These are phyloP conservation scores for Dicrurus megarhynchus DNA, from an alignment of 2,113 vertebrate genomes.

Conservation along the genomic window DNA sequence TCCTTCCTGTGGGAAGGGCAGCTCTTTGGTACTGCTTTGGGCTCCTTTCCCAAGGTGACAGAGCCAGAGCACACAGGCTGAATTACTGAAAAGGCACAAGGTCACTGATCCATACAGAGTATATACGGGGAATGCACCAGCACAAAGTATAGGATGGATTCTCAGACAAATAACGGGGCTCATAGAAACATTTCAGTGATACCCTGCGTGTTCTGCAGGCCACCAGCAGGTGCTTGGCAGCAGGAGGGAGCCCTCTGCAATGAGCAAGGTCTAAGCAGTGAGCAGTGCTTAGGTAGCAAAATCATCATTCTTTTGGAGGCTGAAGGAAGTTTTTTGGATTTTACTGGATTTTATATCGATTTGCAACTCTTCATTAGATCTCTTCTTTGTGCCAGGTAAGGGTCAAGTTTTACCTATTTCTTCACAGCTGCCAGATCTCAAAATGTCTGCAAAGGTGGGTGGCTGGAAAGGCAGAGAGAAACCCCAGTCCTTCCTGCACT, in stretches of 20 bases:
- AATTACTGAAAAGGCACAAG: neutral
- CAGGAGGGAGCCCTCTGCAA: neutral
- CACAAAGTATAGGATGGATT: neutral
- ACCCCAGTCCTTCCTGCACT: neutral
- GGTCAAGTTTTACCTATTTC: neutral
- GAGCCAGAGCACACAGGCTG: neutral
- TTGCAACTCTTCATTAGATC: neutral
- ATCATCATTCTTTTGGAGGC: rapidly evolving
- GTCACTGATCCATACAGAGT: neutral
- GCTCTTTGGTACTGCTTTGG: neutral
- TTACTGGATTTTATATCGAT: neutral
- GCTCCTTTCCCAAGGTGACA: neutral
- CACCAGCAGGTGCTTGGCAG: neutral
- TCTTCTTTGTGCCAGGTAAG: neutral
- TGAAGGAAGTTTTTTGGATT: rapidly evolving
- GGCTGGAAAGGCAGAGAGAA: neutral
- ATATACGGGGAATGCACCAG: too few relatives aligned
- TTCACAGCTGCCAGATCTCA: neutral
- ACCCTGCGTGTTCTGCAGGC: neutral
- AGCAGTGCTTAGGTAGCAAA: neutral
- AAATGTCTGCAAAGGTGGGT: neutral
- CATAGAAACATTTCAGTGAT: neutral
- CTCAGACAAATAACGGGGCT: neutral
- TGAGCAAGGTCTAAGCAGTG: neutral
- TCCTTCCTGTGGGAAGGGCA: neutral